Conservation (phyloP, 2,113 vertebrate species). For the Neolamprologus devosi region DNA sequence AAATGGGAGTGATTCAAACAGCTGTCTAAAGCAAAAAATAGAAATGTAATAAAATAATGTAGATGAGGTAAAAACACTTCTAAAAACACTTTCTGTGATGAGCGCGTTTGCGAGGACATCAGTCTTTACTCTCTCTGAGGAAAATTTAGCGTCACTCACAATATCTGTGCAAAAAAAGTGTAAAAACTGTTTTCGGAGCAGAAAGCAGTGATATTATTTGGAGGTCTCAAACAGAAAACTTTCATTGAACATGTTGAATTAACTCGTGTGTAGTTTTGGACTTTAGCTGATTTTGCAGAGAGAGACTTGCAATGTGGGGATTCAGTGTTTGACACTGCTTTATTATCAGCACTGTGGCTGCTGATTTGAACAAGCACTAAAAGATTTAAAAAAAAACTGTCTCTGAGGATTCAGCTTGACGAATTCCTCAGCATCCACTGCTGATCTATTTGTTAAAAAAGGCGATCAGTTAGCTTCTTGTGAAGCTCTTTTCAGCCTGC, state of each 20-base stretch:
- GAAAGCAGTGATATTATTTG: background rate
- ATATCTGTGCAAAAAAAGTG: background rate
- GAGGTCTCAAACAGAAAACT: background rate
- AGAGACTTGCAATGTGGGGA: background rate
- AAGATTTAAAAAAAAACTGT: background rate
- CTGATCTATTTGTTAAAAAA: background rate
- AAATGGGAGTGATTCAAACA: background rate
- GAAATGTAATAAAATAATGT: background rate
- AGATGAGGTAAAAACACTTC: background rate
- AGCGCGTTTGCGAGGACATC: background rate
- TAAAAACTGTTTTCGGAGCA: background rate
- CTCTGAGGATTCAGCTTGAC: background rate
- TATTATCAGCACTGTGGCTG: background rate
- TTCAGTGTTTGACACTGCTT: background rate
- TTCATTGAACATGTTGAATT: background rate
- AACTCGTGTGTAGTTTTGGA: background rate
- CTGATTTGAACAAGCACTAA: background rate
- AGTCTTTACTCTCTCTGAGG: background rate
- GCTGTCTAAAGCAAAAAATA: background rate
- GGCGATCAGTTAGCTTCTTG: background rate
- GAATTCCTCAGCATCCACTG: background rate
- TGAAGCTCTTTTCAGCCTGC: background rate
- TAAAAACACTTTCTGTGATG: background rate
- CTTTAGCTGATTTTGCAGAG: background rate
- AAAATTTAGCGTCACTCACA: background rate